phyloP scores from a whole-genome alignment of 2,113 vertebrate species.

The Tichodroma muraria region DNA sequence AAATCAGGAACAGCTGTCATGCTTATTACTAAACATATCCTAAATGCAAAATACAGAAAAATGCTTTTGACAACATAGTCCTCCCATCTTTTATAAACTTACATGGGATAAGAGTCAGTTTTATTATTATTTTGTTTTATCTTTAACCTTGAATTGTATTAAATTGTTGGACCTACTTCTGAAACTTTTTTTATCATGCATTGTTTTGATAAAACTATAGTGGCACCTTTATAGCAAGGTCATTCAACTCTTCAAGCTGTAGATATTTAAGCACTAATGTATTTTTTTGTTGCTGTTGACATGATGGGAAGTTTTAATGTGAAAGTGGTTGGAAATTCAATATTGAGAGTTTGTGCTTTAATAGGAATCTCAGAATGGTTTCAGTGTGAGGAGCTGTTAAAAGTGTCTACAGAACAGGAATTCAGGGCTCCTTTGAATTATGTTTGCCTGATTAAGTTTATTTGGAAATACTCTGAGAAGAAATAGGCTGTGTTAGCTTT shows the following conservation, averaged over 20 bases:
- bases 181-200: background rate
- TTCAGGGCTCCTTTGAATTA: background rate
- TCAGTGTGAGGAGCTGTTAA: background rate
- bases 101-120: background rate
- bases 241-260: background rate
- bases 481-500: background rate
- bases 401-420: background rate
- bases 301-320: background rate
- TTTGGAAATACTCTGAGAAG: background rate
- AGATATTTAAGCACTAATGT: background rate
- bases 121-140: background rate
- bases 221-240: background rate
- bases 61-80: background rate
- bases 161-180: constrained; percentile 7
- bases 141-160: constrained; percentile 16
- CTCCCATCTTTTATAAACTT: background rate
- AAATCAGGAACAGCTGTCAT: background rate
- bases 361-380: background rate
- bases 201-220: background rate
- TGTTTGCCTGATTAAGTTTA: background rate
- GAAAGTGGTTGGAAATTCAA: background rate
- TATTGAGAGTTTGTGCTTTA: background rate
- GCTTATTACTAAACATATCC: background rate
- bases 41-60: background rate
- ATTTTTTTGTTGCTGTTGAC: background rate